phyloP scores from a whole-genome alignment of 2,888 invertebrate species.

The Boloria selene region DNA sequence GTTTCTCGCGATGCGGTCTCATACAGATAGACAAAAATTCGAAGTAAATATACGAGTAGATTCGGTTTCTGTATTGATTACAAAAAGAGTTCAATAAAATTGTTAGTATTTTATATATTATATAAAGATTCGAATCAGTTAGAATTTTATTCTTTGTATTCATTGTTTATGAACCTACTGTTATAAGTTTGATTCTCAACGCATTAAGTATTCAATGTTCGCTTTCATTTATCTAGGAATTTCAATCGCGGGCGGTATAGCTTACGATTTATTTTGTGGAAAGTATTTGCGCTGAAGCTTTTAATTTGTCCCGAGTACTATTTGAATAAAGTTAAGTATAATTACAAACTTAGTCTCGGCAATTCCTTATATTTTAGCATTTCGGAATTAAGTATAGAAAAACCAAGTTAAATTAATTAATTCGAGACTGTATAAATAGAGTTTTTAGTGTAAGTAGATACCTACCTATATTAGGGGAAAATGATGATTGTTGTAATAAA shows the following conservation, averaged over 20 bases:
- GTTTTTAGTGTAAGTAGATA: too few species aligned
- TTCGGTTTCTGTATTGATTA: too few species aligned
- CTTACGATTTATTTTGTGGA: neutral
- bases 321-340: slow-evolving; percentile 1
- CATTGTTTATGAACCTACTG: neutral
- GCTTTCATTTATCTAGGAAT: slow-evolving; percentile 13
- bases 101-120: too few species aligned
- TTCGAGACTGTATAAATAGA: neutral
- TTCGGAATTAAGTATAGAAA: neutral
- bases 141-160: too few species aligned
- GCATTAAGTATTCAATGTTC: slow-evolving; percentile 9
- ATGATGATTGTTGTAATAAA: too few species aligned
- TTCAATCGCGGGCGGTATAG: slow-evolving; percentile 13
- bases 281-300: slow-evolving; percentile 10
- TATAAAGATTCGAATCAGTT: too few species aligned
- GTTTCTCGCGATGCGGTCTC: too few species aligned
- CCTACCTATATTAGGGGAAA: too few species aligned
- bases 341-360: neutral
- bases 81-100: too few species aligned
- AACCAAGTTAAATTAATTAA: neutral
- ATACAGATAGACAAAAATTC: too few species aligned
- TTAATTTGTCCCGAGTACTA: slow-evolving; percentile 5
- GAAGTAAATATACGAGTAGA: too few species aligned
- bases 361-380: neutral
- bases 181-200: neutral